Base-by-base conservation (phyloP, 2,888 invertebrate species). In the Pollenia angustigena region DNA sequence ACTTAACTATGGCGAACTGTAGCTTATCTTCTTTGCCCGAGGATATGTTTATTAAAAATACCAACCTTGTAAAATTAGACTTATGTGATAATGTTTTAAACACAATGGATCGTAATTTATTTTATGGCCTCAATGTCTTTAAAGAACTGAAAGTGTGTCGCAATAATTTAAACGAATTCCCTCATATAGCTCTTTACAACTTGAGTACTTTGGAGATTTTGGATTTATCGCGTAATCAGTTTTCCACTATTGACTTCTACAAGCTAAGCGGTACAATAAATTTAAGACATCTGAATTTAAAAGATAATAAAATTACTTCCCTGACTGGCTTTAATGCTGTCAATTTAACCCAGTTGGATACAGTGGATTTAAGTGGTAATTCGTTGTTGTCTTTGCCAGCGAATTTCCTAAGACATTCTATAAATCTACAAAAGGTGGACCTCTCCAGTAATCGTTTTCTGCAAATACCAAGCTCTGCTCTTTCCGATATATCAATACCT, bases 351-450 rank as follows among this genome's bases (percentile, higher is more conserved):
- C 96, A 96, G 89, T 93, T 97, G 64, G 94, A 96, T 48, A 95
- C 95, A 11, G 95, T 97, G 82, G 97, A 97, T 92, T 94, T 97
- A 80, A 97, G 96, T 90, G 95, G 95, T 80, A 97, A 97, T 92
- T 94, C 95, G 89, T 92, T 97, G 88, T 95, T 96, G 46, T 96
- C 96, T 83, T 94, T 97, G 88, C 97, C 97, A 46, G 96, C 96
- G 32, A 97, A 97, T 92, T 97, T 97, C 93, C 96, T 97, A 88
- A 95, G 96, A 88, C 95, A 96, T 91, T 96, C 97, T 10, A 94
- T 95, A 85, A 95, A 95, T 62, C 92, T 97, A 66, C 95, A 96
- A 86, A 95, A 96, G 88, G 95, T 97, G 80, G 97, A 97, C 91
- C 92, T 97, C 86, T 96, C 97, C 1, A 95, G 94, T 85, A 98